Conservation (phyloP, 2,113 vertebrate genomes). For the Tyrannus savana region DNA sequence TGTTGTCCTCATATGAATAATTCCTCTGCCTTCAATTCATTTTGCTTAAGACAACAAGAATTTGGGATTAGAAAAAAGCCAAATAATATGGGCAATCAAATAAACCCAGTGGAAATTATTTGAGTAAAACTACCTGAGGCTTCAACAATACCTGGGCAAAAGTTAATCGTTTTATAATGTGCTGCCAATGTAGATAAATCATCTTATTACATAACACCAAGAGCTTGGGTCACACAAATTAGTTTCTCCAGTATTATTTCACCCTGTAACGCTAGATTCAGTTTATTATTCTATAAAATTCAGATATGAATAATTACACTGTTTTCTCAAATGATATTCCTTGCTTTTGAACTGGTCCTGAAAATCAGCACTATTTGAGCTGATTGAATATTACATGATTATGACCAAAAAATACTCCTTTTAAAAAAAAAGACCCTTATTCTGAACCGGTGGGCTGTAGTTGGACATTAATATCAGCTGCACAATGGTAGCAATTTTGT, state of each 20-base stretch:
- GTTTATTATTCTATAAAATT: constrained; percentile 2
- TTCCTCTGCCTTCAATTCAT: not conserved
- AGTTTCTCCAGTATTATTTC: not conserved
- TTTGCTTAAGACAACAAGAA: constrained; percentile 35
- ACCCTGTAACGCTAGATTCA: not conserved
- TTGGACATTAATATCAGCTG: not conserved
- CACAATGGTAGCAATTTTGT: not conserved
- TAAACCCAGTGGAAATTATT: not conserved
- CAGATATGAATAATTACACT: not conserved
- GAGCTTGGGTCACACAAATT: not conserved
- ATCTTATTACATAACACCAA: not conserved
- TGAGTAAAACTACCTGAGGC: not conserved
- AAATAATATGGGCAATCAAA: constrained; percentile 17
- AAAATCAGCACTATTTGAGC: not conserved
- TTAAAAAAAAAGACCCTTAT: not conserved
- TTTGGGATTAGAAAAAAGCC: constrained; percentile 13
- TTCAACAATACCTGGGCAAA: not conserved
- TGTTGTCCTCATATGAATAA: not conserved
- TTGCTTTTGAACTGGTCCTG: not conserved
- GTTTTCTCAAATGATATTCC: not conserved
- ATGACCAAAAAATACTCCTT: not conserved
- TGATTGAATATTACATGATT: not conserved
- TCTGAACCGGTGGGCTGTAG: not conserved
- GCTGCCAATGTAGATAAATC: not conserved
- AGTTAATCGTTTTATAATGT: not conserved